Conservation (phyloP, 1,140 invertebrate species). For the Mesaphorura yosii region DNA sequence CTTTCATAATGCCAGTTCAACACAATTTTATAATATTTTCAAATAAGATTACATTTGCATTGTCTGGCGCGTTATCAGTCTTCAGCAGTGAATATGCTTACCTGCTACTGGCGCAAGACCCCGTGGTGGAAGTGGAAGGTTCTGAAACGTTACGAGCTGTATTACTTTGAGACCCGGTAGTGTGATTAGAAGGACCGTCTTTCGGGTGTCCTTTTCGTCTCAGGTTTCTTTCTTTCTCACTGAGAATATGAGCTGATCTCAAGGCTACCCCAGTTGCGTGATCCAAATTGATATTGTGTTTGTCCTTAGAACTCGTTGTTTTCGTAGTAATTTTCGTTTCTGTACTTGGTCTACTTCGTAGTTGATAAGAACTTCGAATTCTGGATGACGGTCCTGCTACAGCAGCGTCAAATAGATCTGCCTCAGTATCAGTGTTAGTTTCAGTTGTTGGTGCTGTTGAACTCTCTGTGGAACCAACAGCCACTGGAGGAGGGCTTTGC, state of each 20-base stretch:
- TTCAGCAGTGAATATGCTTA: slow-evolving; percentile 32
- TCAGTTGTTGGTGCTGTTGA: slow-evolving; percentile 5
- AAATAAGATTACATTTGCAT: background rate
- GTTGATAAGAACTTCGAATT: slow-evolving; percentile 14
- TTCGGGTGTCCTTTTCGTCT: slow-evolving; percentile 5
- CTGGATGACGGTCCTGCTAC: background rate
- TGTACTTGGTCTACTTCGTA: slow-evolving; percentile 17
- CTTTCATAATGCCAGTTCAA: too few relatives aligned
- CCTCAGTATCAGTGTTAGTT: slow-evolving; percentile 7
- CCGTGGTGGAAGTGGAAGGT: slow-evolving; percentile 44
- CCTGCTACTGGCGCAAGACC: slow-evolving; percentile 63
- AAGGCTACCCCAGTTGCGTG: background rate
- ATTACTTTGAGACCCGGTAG: background rate
- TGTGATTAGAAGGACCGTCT: background rate
- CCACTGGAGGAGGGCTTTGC: background rate
- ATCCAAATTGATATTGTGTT: background rate
- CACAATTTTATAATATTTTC: too few relatives aligned
- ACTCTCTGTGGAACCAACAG: background rate
- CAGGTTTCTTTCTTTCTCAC: slow-evolving; percentile 27
- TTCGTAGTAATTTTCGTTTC: slow-evolving; percentile 2
- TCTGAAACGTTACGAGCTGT: slow-evolving; percentile 28
- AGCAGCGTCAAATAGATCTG: background rate
- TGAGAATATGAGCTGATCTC: slow-evolving; percentile 25
- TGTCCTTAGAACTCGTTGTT: background rate
- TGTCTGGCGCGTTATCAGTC: background rate